Evolutionary conservation across 2,888 invertebrate species (phyloP).

Genomic region (Cheilosia vernalis): DNA sequence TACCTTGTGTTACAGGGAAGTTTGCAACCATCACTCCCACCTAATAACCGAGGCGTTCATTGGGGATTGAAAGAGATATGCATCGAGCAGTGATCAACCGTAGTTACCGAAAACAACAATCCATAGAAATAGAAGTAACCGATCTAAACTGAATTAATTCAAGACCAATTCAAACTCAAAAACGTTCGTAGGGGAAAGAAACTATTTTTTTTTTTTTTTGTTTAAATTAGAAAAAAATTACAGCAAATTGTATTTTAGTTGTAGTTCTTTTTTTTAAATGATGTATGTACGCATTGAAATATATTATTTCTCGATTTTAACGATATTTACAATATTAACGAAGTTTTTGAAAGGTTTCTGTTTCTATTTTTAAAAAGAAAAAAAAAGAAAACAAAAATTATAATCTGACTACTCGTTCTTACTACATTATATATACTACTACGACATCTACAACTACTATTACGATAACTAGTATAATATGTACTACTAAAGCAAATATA

Average conservation of each 20-base stretch:
- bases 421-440: conserved; percentile 37
- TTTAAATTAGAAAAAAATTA: conserved; percentile 26
- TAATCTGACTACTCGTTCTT: conserved; percentile 62
- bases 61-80: not conserved
- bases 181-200: not conserved
- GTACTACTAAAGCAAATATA: conserved; percentile 62
- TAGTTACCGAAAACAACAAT: too few relatives aligned
- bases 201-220: not conserved
- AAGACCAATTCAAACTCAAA: not conserved
- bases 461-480: conserved; percentile 59
- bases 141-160: not conserved
- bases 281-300: conserved; percentile 42
- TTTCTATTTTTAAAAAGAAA: conserved; percentile 16
- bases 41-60: too few relatives aligned
- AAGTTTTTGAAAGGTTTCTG: conserved; percentile 10
- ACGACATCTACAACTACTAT: conserved; percentile 45
- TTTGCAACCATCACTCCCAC: too few relatives aligned
- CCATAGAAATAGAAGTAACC: not conserved
- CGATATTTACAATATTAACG: conserved; percentile 62
- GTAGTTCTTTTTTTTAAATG: conserved; percentile 11
- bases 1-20: too few relatives aligned
- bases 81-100: not conserved
- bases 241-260: conserved; percentile 31
- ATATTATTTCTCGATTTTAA: conserved; percentile 41
- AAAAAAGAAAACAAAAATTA: conserved; percentile 8